These are phyloP conservation scores for Carterocephalus palaemon DNA, from an alignment of 2,888 invertebrate species.

Conservation along the genomic window DNA sequence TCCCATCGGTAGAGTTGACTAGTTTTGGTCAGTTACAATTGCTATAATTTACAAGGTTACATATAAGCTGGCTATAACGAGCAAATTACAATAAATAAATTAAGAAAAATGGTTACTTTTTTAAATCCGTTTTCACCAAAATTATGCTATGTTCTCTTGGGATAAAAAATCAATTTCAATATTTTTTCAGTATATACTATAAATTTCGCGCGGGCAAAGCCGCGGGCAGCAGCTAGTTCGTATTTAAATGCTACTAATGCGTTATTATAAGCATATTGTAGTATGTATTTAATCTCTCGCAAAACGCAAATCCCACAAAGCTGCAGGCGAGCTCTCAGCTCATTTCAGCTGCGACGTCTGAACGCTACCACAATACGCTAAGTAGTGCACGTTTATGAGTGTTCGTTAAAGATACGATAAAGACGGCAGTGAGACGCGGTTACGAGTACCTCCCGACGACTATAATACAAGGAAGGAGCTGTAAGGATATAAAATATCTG, in stretches of 20 bases:
- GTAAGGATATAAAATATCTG: constrained; percentile 8
- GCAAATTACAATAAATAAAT: background rate
- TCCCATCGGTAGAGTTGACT: no score
- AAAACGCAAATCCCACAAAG: constrained; percentile 63
- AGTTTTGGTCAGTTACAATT: no score
- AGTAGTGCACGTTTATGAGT: constrained; percentile 72
- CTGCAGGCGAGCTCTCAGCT: constrained; percentile 40
- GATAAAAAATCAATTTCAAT: no score
- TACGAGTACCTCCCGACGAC: constrained; percentile 60
- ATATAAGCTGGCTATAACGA: no score
- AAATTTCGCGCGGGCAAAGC: no score
- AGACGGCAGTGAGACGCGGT: constrained; percentile 64
- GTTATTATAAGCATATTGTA: no score
- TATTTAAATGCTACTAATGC: no score
- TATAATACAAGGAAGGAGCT: constrained; percentile 29
- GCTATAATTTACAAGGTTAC: no score
- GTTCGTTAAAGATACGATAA: constrained; percentile 78
- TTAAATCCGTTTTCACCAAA: background rate
- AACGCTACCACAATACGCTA: constrained; percentile 58
- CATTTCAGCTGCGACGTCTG: constrained; percentile 39
- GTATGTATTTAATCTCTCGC: constrained; percentile 1
- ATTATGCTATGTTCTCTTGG: no score
- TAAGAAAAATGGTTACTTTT: background rate
- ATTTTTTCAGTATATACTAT: no score
- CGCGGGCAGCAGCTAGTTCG: no score